Base-by-base conservation (phyloP, 2,888 invertebrate species). In the Sarcophaga subvicina region DNA sequence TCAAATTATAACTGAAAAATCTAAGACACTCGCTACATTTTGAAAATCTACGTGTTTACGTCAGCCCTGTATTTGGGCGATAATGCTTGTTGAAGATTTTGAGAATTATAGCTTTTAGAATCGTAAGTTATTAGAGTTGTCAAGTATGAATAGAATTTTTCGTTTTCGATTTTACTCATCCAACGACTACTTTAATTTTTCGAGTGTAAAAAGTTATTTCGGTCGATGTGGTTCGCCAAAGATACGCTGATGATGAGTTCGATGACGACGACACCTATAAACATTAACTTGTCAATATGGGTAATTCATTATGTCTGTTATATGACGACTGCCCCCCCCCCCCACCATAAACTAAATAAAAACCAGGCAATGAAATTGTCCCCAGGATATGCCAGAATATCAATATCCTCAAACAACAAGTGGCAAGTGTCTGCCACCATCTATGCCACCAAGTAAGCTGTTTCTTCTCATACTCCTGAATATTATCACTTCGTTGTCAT, bases 271-370 rank as follows among this genome's bases (percentile, higher is more conserved):
- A 90, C 91, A 92, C 92, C 93, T 90, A 92, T 91, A 92, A 93
- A 93, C 93, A 92, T 93, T 93, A 92, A 92, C 89, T 92, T 93
- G 93, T 93, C 93, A 93, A 93, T 93, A 93, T 92, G 92, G 93
- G 92, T 93, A 93, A 93, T 93, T 93, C 93, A 93, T 93, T 93
- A 93, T 92, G 93, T 92, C 93, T 91, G 91, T 90, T 77, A 69
- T 83, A 80, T 81, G 72, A 63, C 54, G 90, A 88, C 10, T 20
- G 17, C 2, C 37, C 37, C 37, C 37, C 27, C 27, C 27, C 27
- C 6, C 85, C 76, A n/a, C 4, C 12, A 72, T 54, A 25, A 66
- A 77, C 81, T 20, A 11, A 45, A n/a, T 17, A 54, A 54, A 17
- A 54, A 14, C 54, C 17, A 54, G 54, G 54, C 49, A 72, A 27